Conservation (phyloP, 2,888 invertebrate species). For the Andrena bucephala region DNA sequence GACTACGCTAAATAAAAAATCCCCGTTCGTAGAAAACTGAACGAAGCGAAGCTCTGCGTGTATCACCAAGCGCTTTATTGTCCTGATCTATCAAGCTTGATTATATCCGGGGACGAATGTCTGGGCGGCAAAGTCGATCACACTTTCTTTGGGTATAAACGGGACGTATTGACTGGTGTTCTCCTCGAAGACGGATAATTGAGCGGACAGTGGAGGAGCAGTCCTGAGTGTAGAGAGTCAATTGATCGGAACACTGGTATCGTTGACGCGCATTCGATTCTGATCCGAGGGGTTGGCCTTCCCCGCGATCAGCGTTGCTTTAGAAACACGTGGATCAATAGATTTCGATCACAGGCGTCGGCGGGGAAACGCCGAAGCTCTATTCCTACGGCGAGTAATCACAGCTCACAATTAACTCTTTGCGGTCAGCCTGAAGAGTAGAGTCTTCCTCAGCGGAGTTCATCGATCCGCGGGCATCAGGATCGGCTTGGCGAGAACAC, state of each 20-base stretch:
- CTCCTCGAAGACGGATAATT: slow-evolving; percentile 34
- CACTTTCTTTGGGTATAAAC: not conserved
- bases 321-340: not conserved
- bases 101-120: not conserved
- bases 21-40: slow-evolving; percentile 39
- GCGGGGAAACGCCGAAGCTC: not conserved
- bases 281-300: too few species aligned
- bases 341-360: not conserved
- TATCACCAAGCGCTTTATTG: slow-evolving; percentile 36
- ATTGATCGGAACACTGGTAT: slow-evolving; percentile 3
- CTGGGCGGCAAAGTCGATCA: slow-evolving; percentile 4
- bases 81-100: slow-evolving; percentile 9
- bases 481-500: slow-evolving; percentile 33
- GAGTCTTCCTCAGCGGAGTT: slow-evolving; percentile 24
- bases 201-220: slow-evolving; percentile 48
- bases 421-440: not conserved
- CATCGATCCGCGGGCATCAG: slow-evolving; percentile 22
- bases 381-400: not conserved
- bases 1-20: slow-evolving; percentile 33
- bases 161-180: slow-evolving; percentile 50
- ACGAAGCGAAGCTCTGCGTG: slow-evolving; percentile 44
- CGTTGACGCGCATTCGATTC: not conserved
- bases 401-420: not conserved
- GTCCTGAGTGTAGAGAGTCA: not conserved
- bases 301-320: not conserved